These are phyloP conservation scores for Apis florea DNA, from an alignment of 1,140 invertebrate genomes.

Conservation along the genomic window DNA sequence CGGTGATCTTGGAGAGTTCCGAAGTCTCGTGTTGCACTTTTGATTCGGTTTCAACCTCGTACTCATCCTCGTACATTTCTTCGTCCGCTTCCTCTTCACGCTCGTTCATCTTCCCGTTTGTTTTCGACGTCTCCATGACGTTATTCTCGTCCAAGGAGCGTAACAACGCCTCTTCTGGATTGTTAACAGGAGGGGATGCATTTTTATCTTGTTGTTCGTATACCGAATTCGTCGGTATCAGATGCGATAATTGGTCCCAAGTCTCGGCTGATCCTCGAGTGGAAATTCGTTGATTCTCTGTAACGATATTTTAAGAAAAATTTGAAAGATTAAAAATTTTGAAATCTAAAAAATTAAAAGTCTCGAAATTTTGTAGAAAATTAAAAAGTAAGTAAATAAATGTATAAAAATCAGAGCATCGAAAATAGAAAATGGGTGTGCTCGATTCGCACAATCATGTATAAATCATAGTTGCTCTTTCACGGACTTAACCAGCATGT, in stretches of 20 bases:
- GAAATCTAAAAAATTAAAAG: too few species aligned
- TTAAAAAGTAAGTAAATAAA: too few species aligned
- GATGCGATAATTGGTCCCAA: constrained; percentile 67
- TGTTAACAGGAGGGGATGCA: constrained; percentile 42
- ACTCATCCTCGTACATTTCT: constrained; percentile 50
- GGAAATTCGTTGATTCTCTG: constrained; percentile 26
- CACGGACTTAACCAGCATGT: not conserved
- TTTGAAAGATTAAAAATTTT: too few species aligned
- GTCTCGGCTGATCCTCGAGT: constrained; percentile 59
- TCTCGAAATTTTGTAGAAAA: too few species aligned
- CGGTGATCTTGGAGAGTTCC: constrained; percentile 21
- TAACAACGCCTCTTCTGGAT: constrained; percentile 42
- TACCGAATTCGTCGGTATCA: constrained; percentile 72
- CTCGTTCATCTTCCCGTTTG: constrained; percentile 32
- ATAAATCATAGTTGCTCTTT: not conserved
- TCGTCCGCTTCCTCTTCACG: constrained; percentile 43
- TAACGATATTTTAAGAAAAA: not conserved
- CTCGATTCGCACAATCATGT: not conserved
- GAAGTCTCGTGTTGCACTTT: not conserved
- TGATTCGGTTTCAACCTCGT: constrained; percentile 47
- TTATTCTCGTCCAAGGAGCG: constrained; percentile 56
- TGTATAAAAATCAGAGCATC: not conserved
- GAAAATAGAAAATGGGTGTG: not conserved
- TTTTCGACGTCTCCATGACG: constrained; percentile 52
- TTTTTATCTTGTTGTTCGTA: constrained; percentile 64